Percentiles rank a stretch among this genome's conserved stretches.
Evolutionary conservation across 2,113 vertebrate species (phyloP).

Genomic region (Dascyllus trimaculatus): DNA sequence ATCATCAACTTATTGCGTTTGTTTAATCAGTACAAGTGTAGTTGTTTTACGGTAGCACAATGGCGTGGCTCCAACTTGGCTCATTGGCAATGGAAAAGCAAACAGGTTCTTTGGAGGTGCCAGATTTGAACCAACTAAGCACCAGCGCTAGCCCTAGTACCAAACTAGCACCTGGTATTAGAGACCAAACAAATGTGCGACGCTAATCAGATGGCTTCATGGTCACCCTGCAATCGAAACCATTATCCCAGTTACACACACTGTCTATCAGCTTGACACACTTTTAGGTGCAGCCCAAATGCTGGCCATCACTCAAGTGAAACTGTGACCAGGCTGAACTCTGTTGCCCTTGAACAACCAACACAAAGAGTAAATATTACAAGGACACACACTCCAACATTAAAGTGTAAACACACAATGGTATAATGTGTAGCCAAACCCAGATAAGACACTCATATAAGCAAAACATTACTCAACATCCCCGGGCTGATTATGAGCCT

Average conservation of each 20-base stretch:
- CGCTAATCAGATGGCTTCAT: not conserved
- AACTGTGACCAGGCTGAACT: slow-evolving; percentile 52
- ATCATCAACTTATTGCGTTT: no score
- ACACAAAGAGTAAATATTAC: slow-evolving; percentile 57
- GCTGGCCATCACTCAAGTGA: slow-evolving; percentile 11
- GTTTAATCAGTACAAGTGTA: no score
- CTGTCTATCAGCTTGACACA: slow-evolving; percentile 7
- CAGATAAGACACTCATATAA: slow-evolving; percentile 69
- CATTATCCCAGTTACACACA: slow-evolving; percentile 13
- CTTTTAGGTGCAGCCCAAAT: not conserved
- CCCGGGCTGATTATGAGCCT: slow-evolving; percentile 57
- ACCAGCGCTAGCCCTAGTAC: no score
- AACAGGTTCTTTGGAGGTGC: no score
- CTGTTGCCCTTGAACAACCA: slow-evolving; percentile 55
- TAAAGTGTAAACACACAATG: slow-evolving; percentile 59
- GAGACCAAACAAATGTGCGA: not conserved
- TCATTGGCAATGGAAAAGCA: no score
- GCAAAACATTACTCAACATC: slow-evolving; percentile 63
- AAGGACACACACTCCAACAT: slow-evolving; percentile 49
- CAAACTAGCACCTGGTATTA: no score
- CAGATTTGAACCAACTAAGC: no score
- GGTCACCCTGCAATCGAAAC: not conserved
- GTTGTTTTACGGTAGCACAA: no score
- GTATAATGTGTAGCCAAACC: slow-evolving; percentile 62
- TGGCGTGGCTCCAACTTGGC: no score